A percentile compares a stretch with the other conserved stretches of the same genome.
phyloP scores from a whole-genome alignment of 2,888 invertebrate species.

The Nomada fabriciana region DNA sequence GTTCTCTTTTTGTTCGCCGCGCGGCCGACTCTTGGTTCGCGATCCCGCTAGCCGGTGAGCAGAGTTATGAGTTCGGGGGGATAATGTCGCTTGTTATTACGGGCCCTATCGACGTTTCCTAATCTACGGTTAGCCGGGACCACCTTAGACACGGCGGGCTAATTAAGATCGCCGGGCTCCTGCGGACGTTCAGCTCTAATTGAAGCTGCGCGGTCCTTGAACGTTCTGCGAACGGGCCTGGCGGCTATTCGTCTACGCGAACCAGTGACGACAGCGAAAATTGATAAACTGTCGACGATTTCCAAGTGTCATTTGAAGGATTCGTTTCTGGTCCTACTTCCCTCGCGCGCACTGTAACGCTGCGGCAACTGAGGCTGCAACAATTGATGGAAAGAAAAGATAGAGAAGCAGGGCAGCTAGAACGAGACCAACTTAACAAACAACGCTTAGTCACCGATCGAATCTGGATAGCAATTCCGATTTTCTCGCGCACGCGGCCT shows the following conservation, averaged over 20 bases:
- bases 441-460: conserved; percentile 77
- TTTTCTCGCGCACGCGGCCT: conserved; percentile 74
- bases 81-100: conserved; percentile 56
- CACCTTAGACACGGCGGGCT: conserved; percentile 33
- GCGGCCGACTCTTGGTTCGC: background rate
- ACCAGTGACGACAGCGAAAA: no score
- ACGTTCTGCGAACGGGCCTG: background rate
- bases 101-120: conserved; percentile 49
- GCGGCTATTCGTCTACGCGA: no score
- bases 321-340: background rate
- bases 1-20: conserved; percentile 50
- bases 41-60: conserved; percentile 6
- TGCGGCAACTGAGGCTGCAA: background rate
- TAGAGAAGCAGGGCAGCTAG: conserved; percentile 23
- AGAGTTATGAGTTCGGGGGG: conserved; percentile 52
- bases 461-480: conserved; percentile 70
- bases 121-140: conserved; percentile 44
- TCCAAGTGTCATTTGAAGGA: background rate
- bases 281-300: background rate
- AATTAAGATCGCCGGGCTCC: conserved; percentile 43
- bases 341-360: background rate
- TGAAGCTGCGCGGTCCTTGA: conserved; percentile 22
- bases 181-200: conserved; percentile 21
- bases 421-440: conserved; percentile 67
- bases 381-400: conserved; percentile 9